A percentile compares a stretch with the other conserved stretches of the same genome.
These are phyloP conservation scores for Neoarius graeffei DNA, from an alignment of 2,113 vertebrate genomes.

Conservation along the genomic window DNA sequence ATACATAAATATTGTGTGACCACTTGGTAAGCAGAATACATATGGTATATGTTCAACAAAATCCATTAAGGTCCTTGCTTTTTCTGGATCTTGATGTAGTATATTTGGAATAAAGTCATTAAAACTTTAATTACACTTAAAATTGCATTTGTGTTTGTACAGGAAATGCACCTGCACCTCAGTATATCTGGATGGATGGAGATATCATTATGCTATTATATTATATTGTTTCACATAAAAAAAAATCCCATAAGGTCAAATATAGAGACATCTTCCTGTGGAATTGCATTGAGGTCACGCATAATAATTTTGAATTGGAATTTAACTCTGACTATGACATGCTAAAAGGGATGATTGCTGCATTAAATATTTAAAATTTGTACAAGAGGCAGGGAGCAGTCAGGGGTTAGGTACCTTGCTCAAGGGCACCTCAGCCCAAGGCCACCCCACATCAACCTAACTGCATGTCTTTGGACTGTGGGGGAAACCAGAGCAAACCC, in stretches of 20 bases:
- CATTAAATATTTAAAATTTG: background rate
- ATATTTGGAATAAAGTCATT: background rate
- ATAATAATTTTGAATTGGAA: background rate
- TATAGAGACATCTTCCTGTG: background rate
- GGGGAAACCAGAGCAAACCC: too few species aligned
- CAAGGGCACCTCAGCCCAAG: too few species aligned
- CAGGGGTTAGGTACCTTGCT: too few species aligned
- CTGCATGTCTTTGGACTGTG: too few species aligned
- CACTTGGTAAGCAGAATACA: background rate
- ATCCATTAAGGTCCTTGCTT: background rate
- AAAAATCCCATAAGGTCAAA: background rate
- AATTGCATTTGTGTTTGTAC: background rate
- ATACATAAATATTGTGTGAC: background rate
- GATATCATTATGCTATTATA: too few species aligned
- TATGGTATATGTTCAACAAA: background rate
- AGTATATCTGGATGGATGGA: too few species aligned
- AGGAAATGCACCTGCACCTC: background rate
- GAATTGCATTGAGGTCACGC: background rate
- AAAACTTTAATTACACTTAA: background rate
- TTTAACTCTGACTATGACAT: background rate
- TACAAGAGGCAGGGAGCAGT: too few species aligned
- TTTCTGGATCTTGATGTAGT: background rate
- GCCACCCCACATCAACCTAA: too few species aligned
- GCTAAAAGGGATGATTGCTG: background rate
- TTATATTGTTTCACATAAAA: too few species aligned